These are phyloP conservation scores for Macrosoma leucophasiata DNA, from an alignment of 2,888 invertebrate genomes.

Conservation along the genomic window DNA sequence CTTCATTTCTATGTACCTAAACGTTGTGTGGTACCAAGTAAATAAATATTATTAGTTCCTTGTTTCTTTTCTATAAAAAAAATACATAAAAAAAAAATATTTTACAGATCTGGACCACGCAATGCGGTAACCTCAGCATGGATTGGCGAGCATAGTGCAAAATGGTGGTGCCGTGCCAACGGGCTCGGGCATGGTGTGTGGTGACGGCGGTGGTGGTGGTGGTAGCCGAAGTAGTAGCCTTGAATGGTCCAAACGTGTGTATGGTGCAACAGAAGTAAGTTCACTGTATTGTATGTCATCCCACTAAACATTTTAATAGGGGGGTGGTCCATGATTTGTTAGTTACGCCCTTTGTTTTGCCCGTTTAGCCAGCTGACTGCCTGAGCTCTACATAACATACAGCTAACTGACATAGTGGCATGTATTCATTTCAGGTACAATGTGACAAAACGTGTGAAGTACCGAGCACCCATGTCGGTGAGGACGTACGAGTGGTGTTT, in stretches of 20 bases:
- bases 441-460: constrained; percentile 77
- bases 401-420: too few relatives aligned
- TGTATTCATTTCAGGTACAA: constrained; percentile 80
- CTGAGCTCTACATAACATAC: too few relatives aligned
- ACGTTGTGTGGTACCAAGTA: background rate
- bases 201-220: constrained; percentile 32
- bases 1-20: background rate
- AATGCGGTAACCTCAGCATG: constrained; percentile 31
- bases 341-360: too few relatives aligned
- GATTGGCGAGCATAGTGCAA: constrained; percentile 30
- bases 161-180: constrained; percentile 28
- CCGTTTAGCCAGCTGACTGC: too few relatives aligned
- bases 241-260: constrained; percentile 68
- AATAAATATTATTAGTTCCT: background rate
- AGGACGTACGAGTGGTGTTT: constrained; percentile 87
- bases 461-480: constrained; percentile 80
- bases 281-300: background rate
- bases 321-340: too few relatives aligned
- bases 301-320: too few relatives aligned
- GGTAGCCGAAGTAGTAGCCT: constrained; percentile 37
- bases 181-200: constrained; percentile 43
- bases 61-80: background rate
- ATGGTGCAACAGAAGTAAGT: constrained; percentile 71
- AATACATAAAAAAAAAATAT: background rate
- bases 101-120: constrained; percentile 9